These are phyloP conservation scores for Xiphydria camelus DNA, from an alignment of 2,888 invertebrate genomes.

Conservation along the genomic window DNA sequence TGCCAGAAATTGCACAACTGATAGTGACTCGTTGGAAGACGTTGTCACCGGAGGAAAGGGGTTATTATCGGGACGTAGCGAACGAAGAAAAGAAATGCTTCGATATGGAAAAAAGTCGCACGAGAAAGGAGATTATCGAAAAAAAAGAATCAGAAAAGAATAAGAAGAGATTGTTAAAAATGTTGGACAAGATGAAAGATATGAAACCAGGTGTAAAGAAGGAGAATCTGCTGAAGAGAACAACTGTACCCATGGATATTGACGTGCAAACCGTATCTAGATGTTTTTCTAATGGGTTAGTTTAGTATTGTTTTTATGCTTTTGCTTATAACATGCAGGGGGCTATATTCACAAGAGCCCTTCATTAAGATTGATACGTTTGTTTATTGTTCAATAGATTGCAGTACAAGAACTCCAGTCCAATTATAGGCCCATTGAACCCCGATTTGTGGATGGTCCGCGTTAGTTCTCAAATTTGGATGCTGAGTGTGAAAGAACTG, in stretches of 20 bases:
- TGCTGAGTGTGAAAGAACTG: conserved; percentile 24
- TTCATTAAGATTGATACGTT: conserved; percentile 6
- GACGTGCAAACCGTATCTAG: conserved; percentile 30
- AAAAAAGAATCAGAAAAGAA: conserved; percentile 27
- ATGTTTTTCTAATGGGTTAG: conserved; percentile 25
- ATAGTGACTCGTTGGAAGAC: conserved; percentile 52
- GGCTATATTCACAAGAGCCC: not conserved
- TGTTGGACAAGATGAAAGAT: conserved; percentile 43
- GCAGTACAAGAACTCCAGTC: not conserved
- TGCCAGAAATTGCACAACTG: conserved; percentile 51
- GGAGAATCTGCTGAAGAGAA: conserved; percentile 34
- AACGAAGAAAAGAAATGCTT: conserved; percentile 22
- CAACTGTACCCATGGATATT: conserved; percentile 37
- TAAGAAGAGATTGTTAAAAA: conserved; percentile 37
- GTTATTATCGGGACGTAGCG: conserved; percentile 45
- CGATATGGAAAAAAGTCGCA: conserved; percentile 7
- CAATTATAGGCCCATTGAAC: conserved; percentile 33
- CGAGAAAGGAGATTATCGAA: conserved; percentile 3
- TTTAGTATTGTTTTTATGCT: not conserved
- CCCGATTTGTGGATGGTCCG: conserved; percentile 32
- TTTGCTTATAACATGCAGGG: not conserved
- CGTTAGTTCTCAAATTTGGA: conserved; percentile 34
- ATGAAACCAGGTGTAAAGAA: conserved; percentile 26
- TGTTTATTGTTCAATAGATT: conserved; percentile 1
- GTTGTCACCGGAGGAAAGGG: conserved; percentile 51